phyloP scores from a whole-genome alignment of 23 tunicate genomes.

The Styela plicata region DNA sequence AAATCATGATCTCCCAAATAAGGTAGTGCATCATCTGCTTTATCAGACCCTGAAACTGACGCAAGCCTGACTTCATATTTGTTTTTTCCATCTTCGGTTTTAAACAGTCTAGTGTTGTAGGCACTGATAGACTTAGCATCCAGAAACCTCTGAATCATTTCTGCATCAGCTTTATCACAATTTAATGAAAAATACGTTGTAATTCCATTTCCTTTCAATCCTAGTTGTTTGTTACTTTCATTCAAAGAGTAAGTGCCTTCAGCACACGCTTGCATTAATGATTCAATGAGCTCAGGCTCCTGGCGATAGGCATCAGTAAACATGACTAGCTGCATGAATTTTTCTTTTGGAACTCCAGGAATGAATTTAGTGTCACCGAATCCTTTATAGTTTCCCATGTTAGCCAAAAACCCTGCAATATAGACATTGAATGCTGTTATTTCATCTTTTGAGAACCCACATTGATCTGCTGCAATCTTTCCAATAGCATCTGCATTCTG shows the following conservation, averaged over 20 bases:
- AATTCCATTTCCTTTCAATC: slow-evolving; percentile 15
- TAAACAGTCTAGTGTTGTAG: slow-evolving; percentile 32
- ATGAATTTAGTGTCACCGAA: slow-evolving; percentile 32
- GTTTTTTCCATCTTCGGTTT: slow-evolving; percentile 7
- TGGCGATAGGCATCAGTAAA: slow-evolving; percentile 15
- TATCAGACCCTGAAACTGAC: background rate
- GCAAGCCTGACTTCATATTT: slow-evolving; percentile 17
- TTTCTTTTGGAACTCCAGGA: slow-evolving; percentile 32
- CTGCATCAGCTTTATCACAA: slow-evolving; percentile 28
- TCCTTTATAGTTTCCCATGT: slow-evolving; percentile 40
- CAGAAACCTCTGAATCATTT: slow-evolving; percentile 21
- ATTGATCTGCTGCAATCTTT: slow-evolving; percentile 20
- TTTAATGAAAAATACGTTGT: slow-evolving; percentile 14
- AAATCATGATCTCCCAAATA: slow-evolving; percentile 5
- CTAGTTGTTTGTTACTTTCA: slow-evolving; percentile 19
- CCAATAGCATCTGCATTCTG: slow-evolving; percentile 16
- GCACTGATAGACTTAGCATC: slow-evolving; percentile 29
- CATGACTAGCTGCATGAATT: slow-evolving; percentile 29
- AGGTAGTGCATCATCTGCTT: slow-evolving; percentile 1
- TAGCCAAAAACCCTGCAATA: slow-evolving; percentile 30
- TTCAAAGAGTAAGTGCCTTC: slow-evolving; percentile 16
- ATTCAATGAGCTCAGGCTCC: background rate
- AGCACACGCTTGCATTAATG: slow-evolving; percentile 21
- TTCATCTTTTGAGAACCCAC: slow-evolving; percentile 9
- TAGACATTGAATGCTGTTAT: slow-evolving; percentile 29